Evolutionary conservation across 2,797 vertebrate species (phyloP).

Genomic region (Hoplostethus mediterraneus): DNA sequence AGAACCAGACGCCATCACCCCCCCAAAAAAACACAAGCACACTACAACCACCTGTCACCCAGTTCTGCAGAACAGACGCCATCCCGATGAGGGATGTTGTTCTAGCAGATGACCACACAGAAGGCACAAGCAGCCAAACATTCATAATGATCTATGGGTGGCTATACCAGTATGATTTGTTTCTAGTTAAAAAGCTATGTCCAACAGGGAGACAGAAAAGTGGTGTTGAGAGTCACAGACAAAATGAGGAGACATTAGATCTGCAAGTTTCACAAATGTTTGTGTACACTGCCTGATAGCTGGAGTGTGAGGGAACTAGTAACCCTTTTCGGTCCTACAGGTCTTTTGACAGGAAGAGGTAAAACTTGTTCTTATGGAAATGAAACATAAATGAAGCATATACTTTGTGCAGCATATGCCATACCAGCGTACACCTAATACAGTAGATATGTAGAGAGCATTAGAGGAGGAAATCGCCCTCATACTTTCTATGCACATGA

Average conservation of each 20-base stretch:
- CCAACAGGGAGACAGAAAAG: slow-evolving; percentile 31
- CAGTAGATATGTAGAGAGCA: not conserved
- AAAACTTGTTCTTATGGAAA: slow-evolving; percentile 15
- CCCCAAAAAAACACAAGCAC: not conserved
- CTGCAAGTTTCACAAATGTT: slow-evolving; percentile 43
- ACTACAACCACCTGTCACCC: not conserved
- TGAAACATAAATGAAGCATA: not conserved
- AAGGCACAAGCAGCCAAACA: slow-evolving; percentile 63
- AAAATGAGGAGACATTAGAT: slow-evolving; percentile 33
- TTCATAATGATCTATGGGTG: slow-evolving; percentile 66
- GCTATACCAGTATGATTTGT: slow-evolving; percentile 60
- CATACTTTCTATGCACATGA: not conserved
- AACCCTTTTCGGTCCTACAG: not conserved
- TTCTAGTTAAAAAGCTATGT: slow-evolving; percentile 40
- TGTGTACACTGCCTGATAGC: not conserved
- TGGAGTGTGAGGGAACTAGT: not conserved
- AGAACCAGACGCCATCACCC: slow-evolving; percentile 38
- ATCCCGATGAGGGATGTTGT: slow-evolving; percentile 33
- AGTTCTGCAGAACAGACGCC: slow-evolving; percentile 53
- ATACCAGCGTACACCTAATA: too few relatives aligned
- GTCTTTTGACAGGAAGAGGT: slow-evolving; percentile 3
- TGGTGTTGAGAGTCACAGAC: slow-evolving; percentile 33
- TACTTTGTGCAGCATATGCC: not conserved
- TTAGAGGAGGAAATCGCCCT: not conserved
- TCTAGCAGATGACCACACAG: slow-evolving; percentile 70